These are phyloP conservation scores for Neoarius graeffei DNA, from an alignment of 2,113 vertebrate genomes.

Conservation along the genomic window DNA sequence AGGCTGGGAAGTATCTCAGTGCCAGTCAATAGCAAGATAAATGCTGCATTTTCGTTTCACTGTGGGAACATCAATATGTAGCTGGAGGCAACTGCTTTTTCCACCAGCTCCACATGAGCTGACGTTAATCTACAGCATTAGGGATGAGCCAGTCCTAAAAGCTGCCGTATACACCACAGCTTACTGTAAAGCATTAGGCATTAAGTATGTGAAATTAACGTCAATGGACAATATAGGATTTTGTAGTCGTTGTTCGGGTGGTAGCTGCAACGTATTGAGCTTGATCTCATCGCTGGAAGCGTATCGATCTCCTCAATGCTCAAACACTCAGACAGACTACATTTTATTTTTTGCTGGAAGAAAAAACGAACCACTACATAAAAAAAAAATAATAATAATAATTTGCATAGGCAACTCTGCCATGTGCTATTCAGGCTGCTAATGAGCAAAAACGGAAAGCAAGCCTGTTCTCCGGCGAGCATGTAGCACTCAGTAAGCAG, in stretches of 20 bases:
- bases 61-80: conserved; percentile 52
- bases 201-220: conserved; percentile 17
- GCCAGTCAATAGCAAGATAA: conserved; percentile 66
- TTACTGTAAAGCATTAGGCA: conserved; percentile 20
- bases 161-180: conserved; percentile 4
- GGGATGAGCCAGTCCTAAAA: conserved; percentile 51
- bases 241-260: conserved; percentile 8
- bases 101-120: conserved; percentile 55
- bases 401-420: conserved; percentile 37
- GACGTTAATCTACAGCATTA: conserved; percentile 70
- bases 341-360: not conserved
- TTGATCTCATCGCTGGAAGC: not conserved
- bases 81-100: conserved; percentile 59
- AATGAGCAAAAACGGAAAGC: conserved; percentile 37
- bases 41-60: conserved; percentile 47
- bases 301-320: not conserved
- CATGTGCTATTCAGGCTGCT: conserved; percentile 39
- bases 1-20: conserved; percentile 59
- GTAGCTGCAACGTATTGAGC: not conserved
- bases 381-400: not conserved
- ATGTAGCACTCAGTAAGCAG: conserved; percentile 27
- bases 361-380: not conserved
- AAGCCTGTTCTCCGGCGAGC: conserved; percentile 38
- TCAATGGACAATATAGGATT: conserved; percentile 36
- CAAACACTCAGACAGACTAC: not conserved